Conservation (phyloP, 1,140 invertebrate genomes). For the Leptinotarsa undecemlineata region DNA sequence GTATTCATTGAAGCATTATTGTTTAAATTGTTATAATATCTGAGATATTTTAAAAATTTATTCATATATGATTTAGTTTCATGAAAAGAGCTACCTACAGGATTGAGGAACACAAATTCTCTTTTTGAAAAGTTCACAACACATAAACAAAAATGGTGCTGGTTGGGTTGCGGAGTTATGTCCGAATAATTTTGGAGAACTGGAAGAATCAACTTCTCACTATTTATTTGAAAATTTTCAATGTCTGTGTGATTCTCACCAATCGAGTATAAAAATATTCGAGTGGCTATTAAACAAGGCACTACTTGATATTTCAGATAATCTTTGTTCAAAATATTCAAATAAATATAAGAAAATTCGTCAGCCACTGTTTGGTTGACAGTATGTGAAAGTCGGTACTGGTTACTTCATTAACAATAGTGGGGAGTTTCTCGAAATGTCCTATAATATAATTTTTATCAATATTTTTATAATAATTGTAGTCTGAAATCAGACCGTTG, state of each 20-base stretch:
- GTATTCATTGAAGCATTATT: no score
- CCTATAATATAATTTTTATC: not conserved
- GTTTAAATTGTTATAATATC: not conserved
- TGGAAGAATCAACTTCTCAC: not conserved
- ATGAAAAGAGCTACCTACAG: not conserved
- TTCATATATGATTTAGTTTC: constrained; percentile 10
- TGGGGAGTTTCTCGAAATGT: not conserved
- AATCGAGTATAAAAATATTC: not conserved
- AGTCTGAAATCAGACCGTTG: constrained; percentile 14
- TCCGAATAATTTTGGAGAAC: not conserved
- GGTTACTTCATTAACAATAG: not conserved
- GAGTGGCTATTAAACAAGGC: not conserved
- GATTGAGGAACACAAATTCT: constrained; percentile 16
- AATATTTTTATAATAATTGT: constrained; percentile 16
- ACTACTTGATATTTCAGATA: constrained; percentile 12
- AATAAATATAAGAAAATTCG: constrained; percentile 18
- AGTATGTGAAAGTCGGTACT: not conserved
- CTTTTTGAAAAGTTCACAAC: constrained; percentile 8
- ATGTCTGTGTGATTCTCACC: not conserved
- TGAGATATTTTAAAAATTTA: not conserved
- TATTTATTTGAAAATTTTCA: not conserved
- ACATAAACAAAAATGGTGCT: constrained; percentile 15
- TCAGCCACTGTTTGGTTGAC: constrained; percentile 2
- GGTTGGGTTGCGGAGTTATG: not conserved
- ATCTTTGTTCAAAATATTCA: not conserved